Conservation (phyloP, 2,888 invertebrate genomes). For the Bhutanitis thaidina region DNA sequence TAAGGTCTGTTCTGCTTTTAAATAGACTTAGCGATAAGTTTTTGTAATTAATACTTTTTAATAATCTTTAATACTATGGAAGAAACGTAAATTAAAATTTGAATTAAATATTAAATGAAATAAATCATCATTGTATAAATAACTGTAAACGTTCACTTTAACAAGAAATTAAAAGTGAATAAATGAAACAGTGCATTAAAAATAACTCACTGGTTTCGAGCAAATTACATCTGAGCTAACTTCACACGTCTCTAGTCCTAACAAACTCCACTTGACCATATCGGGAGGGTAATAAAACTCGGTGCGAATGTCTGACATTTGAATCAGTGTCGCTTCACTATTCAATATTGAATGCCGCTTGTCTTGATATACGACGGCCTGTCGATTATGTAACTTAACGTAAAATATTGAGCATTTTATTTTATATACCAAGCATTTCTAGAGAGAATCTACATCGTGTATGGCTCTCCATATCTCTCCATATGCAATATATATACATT, state of each 20-base stretch:
- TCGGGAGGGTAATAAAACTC: slow-evolving; percentile 10
- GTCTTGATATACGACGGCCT: neutral
- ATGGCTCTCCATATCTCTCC: no score
- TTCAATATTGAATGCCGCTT: slow-evolving; percentile 6
- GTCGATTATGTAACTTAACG: slow-evolving; percentile 4
- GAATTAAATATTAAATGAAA: no score
- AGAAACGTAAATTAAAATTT: no score
- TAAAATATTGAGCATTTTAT: slow-evolving; percentile 4
- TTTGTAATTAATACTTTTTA: no score
- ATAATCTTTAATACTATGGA: no score
- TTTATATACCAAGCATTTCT: neutral
- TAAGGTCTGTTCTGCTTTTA: no score
- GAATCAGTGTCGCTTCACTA: slow-evolving; percentile 16
- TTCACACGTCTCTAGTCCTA: slow-evolving; percentile 2
- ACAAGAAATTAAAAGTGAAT: neutral
- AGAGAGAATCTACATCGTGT: no score
- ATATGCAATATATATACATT: no score
- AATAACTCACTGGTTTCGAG: neutral
- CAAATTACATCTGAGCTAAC: neutral
- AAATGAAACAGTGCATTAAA: neutral
- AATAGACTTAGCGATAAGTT: no score
- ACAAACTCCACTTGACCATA: slow-evolving; percentile 15
- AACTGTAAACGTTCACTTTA: no score
- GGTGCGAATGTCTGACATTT: slow-evolving; percentile 9
- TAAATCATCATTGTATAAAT: no score